Evolutionary conservation across 37 sponge, comb jelly and placozoan species (phyloP).

Genomic region (Beroe forskalii): DNA sequence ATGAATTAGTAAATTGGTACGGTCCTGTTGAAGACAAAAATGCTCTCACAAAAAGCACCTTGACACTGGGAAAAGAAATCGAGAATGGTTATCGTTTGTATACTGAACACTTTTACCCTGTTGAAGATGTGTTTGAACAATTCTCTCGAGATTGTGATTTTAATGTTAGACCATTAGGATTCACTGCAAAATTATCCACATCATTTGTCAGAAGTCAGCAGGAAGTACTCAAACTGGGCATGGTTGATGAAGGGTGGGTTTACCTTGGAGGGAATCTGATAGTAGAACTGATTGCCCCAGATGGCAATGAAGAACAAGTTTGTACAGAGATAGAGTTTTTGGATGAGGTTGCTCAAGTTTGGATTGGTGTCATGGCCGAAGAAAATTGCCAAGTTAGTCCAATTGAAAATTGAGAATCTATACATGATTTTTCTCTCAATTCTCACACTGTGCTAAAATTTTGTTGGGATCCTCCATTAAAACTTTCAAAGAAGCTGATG

Average conservation of each 20-base stretch:
- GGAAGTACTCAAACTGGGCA: constrained; percentile 16
- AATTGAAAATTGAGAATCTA: no score
- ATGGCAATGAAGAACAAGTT: neutral
- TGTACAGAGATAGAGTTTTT: constrained; percentile 56
- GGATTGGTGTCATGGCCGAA: constrained; percentile 11
- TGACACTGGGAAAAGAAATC: neutral
- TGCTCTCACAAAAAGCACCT: neutral
- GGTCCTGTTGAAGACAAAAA: constrained; percentile 21
- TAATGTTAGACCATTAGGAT: constrained; percentile 25
- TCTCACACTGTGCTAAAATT: no score
- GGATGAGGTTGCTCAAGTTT: constrained; percentile 14
- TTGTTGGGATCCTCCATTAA: no score
- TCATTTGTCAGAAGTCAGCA: neutral
- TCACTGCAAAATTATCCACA: constrained; percentile 30
- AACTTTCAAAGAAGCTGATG: no score
- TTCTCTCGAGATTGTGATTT: constrained; percentile 36
- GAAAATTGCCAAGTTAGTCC: neutral
- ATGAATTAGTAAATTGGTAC: constrained; percentile 20
- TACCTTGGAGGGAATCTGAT: constrained; percentile 15
- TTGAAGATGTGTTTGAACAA: constrained; percentile 10
- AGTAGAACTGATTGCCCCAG: constrained; percentile 26
- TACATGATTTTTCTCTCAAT: no score
- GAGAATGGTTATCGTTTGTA: neutral
- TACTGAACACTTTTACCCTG: constrained; percentile 40
- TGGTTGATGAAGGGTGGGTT: constrained; percentile 50